A percentile compares a stretch with the other conserved stretches of the same genome.
Evolutionary conservation across 37 sponge, comb jelly and placozoan genomes (phyloP).

Genomic region (Halichondria panicea): DNA sequence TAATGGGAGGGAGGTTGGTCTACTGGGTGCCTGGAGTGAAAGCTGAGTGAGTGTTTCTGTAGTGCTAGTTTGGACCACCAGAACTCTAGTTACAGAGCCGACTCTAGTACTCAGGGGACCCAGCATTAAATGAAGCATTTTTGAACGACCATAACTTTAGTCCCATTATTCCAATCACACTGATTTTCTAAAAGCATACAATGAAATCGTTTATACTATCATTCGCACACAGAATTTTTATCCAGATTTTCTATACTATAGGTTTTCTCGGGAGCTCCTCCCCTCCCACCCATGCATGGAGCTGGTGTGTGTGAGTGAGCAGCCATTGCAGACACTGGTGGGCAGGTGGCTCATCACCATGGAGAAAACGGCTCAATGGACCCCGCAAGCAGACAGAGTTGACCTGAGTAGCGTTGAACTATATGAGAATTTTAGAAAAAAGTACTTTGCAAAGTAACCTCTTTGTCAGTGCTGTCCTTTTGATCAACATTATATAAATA

Average conservation of each 20-base stretch:
- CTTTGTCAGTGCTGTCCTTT: background rate
- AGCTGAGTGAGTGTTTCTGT: slow-evolving; percentile 46
- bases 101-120: too few relatives aligned
- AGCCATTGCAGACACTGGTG: slow-evolving; percentile 47
- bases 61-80: background rate
- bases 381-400: too few relatives aligned
- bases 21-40: slow-evolving; percentile 82
- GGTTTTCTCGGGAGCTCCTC: slow-evolving; percentile 23
- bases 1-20: slow-evolving; percentile 83
- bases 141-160: too few relatives aligned
- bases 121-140: too few relatives aligned
- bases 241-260: too few relatives aligned
- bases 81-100: too few relatives aligned
- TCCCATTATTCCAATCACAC: too few relatives aligned
- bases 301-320: slow-evolving; percentile 61
- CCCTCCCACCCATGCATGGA: slow-evolving; percentile 74
- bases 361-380: slow-evolving; percentile 66
- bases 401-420: background rate
- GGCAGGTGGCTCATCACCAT: slow-evolving; percentile 71
- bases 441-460: slow-evolving; percentile 13
- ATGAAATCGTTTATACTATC: too few relatives aligned
- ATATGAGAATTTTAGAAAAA: slow-evolving; percentile 37
- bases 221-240: too few relatives aligned
- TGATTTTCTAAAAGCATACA: too few relatives aligned
- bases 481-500: background rate